A percentile compares a stretch with the other conserved stretches of the same genome.
Evolutionary conservation across 92 coral and sea anemone genomes (phyloP).

Genomic region (Parazoanthus swiftii): DNA sequence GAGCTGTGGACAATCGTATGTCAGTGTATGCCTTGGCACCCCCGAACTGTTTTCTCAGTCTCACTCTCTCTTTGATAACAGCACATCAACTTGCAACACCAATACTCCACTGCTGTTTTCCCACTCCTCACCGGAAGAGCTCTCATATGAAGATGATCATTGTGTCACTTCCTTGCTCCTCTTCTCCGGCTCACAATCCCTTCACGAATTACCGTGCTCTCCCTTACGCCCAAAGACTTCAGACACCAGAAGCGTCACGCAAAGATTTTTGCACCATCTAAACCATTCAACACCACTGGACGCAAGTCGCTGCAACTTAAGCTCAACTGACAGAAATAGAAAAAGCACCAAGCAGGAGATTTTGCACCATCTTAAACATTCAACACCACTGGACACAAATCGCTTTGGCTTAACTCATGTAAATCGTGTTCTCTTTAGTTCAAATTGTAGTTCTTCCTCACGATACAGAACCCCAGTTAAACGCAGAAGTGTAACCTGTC

Average conservation of each 20-base stretch:
- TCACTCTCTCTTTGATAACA: constrained; percentile 18
- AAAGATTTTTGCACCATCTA: background rate
- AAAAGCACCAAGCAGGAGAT: background rate
- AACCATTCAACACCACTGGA: constrained; percentile 27
- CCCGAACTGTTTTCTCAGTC: constrained; percentile 27
- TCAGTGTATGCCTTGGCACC: background rate
- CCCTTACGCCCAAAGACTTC: constrained; percentile 4
- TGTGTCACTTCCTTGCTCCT: background rate
- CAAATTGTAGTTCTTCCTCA: background rate
- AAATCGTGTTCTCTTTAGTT: constrained; percentile 19
- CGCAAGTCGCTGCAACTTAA: background rate
- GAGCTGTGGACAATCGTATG: background rate
- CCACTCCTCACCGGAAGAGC: background rate
- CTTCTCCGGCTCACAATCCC: constrained; percentile 5
- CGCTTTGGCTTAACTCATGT: background rate
- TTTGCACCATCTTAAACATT: background rate
- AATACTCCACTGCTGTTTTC: background rate
- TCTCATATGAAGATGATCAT: background rate
- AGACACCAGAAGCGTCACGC: background rate
- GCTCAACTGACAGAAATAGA: background rate
- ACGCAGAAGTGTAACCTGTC: background rate
- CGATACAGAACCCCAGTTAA: background rate
- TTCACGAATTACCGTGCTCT: background rate
- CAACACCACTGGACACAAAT: constrained; percentile 21
- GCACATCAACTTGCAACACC: background rate